Percentiles rank a stretch among this genome's conserved stretches.
phyloP scores from a whole-genome alignment of 2,113 vertebrate genomes.

The Neogale vison region DNA sequence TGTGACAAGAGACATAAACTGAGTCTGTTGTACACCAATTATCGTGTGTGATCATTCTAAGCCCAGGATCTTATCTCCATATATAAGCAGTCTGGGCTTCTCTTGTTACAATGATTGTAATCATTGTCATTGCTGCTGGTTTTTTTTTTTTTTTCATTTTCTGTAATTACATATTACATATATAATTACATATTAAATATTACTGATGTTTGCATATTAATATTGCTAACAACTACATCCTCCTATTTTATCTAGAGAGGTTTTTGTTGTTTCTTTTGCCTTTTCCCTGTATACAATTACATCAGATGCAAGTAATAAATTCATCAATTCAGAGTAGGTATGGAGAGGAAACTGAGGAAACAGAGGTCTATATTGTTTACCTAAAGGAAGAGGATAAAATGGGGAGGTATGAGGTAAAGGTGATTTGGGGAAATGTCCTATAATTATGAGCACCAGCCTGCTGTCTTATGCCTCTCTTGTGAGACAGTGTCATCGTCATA shows the following conservation, averaged over 20 bases:
- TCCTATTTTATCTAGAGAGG: neutral
- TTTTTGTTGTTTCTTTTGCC: neutral
- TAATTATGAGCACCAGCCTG: neutral
- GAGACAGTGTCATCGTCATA: neutral
- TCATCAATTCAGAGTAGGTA: neutral
- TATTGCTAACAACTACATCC: neutral
- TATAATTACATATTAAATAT: neutral
- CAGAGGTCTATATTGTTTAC: neutral
- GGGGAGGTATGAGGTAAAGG: neutral
- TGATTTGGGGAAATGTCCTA: neutral
- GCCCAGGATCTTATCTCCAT: neutral
- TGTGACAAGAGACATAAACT: neutral
- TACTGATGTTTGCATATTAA: neutral
- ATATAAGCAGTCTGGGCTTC: neutral
- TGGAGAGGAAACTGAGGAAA: neutral
- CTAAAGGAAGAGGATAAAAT: neutral
- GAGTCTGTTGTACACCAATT: neutral
- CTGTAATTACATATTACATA: neutral
- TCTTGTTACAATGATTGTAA: neutral
- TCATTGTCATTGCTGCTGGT: neutral
- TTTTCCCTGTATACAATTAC: neutral
- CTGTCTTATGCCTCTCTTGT: neutral
- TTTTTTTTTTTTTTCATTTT: neutral
- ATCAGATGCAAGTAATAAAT: neutral
- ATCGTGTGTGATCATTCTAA: neutral